These are phyloP conservation scores for Hepsetus odoe DNA, from an alignment of 2,113 vertebrate species.

Conservation along the genomic window DNA sequence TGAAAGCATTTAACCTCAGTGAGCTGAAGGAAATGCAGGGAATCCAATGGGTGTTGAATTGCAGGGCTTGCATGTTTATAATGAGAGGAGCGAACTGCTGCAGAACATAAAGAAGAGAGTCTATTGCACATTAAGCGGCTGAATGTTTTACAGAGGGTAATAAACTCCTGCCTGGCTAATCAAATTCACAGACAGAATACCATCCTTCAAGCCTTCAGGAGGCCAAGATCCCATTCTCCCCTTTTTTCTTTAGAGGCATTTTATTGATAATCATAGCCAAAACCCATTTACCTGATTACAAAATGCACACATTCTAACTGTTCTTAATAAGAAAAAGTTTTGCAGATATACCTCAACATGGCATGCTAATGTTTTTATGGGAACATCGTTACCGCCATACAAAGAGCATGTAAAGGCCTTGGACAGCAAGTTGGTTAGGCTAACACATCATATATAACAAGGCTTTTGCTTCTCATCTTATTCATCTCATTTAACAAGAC, in stretches of 20 bases:
- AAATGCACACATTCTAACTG: slow-evolving; percentile 38
- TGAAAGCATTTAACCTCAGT: slow-evolving; percentile 66
- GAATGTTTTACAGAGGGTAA: slow-evolving; percentile 73
- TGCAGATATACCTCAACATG: not conserved
- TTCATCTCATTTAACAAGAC: not conserved
- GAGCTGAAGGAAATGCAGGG: slow-evolving; percentile 56
- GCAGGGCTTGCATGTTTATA: slow-evolving; percentile 73
- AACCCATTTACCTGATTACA: slow-evolving; percentile 37
- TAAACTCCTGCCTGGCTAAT: slow-evolving; percentile 71
- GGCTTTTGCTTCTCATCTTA: not conserved
- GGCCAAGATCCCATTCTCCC: slow-evolving; percentile 54
- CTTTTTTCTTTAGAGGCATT: slow-evolving; percentile 22
- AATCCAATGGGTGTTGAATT: slow-evolving; percentile 62
- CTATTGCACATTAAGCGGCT: slow-evolving; percentile 71
- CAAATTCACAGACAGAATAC: slow-evolving; percentile 63
- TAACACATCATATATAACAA: not conserved
- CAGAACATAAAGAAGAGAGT: slow-evolving; percentile 67
- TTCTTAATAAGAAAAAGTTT: slow-evolving; percentile 22
- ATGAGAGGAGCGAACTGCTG: slow-evolving; percentile 68
- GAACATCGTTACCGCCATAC: not conserved
- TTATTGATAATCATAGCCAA: slow-evolving; percentile 40
- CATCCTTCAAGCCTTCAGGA: slow-evolving; percentile 61
- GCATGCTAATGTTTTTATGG: not conserved
- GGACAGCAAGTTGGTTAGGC: not conserved
- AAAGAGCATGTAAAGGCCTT: not conserved